These are phyloP conservation scores for Exocentrus adspersus DNA, from an alignment of 2,888 invertebrate genomes.

Conservation along the genomic window DNA sequence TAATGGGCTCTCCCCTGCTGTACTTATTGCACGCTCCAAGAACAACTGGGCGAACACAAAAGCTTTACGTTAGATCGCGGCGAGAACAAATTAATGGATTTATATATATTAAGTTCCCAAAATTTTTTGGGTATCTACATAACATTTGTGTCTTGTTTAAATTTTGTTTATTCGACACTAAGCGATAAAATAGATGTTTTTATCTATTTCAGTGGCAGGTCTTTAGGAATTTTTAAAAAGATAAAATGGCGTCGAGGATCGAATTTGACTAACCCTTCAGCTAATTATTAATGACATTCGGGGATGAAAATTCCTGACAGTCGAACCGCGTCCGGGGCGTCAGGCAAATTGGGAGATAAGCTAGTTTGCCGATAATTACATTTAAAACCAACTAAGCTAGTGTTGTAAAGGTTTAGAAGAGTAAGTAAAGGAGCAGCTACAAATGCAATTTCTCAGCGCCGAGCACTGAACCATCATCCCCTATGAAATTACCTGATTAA, in stretches of 20 bases:
- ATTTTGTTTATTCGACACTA: no score
- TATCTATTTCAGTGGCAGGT: no score
- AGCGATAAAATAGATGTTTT: no score
- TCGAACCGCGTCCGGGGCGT: slow-evolving; percentile 47
- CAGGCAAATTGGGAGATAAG: slow-evolving; percentile 50
- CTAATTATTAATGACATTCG: slow-evolving; percentile 1
- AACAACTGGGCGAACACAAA: background rate
- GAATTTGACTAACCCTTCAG: background rate
- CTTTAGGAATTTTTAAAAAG: no score
- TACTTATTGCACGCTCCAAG: slow-evolving; percentile 10
- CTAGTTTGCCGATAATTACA: slow-evolving; percentile 53
- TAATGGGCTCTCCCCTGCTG: slow-evolving; percentile 38
- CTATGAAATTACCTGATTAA: slow-evolving; percentile 79
- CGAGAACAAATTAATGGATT: background rate
- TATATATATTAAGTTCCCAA: background rate
- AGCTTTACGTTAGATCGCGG: background rate
- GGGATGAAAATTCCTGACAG: slow-evolving; percentile 6
- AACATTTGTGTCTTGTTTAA: background rate
- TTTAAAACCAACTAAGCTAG: slow-evolving; percentile 48
- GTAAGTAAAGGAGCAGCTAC: slow-evolving; percentile 48
- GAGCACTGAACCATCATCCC: slow-evolving; percentile 64
- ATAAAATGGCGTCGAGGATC: no score
- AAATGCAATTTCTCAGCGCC: slow-evolving; percentile 57
- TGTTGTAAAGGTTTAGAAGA: slow-evolving; percentile 44
- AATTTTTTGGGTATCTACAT: background rate